Base-by-base conservation (phyloP, 2,113 vertebrate genomes). In the Speoplatyrhinus poulsoni region DNA sequence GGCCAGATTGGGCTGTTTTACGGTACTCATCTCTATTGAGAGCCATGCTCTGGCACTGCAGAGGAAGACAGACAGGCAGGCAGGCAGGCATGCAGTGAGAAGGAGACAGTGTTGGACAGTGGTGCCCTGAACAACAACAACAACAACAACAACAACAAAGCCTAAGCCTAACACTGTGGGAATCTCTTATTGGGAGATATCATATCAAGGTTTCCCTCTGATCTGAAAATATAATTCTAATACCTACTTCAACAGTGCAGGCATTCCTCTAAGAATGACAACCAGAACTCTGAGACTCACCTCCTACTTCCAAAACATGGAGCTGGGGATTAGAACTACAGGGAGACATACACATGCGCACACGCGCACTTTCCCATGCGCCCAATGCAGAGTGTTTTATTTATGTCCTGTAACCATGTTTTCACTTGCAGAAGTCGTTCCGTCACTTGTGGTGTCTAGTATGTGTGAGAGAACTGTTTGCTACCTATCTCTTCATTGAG, bases 121-220 rank as follows among this genome's bases (percentile, higher is more conserved):
- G n/a, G 55, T 65, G 73, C 74, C 83, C 86, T 80, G 58, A 66
- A 83, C 60, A 73, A 84, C 86, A 88, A 82, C 75, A 87, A 83
- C 60, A 73, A 84, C 86, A 88, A 82, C 75, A 87, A 80, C 77
- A 12, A 3, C 49, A 52, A 12, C 49, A 3, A 50, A 15, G 10
- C 10, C 49, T 11, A 9, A 52, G 2, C 13, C 49, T 15, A 11
- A 52, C 1, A 52, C 49, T 52, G 49, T 11, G 49, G 3, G 11
- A 52, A 52, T 3, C 13, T 52, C 49, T 52, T 11, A 15, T 9
- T 9, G 3, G 10, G 49, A 15, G 49, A 52, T 12, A 41, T 41
- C 36, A 5, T 41, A 1, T 41, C 36, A 41, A 41, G 36, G 6
- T 41, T 41, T 41, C 36, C 6, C 6, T 41, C 36, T 41, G 36